Evolutionary conservation across 2,888 invertebrate genomes (phyloP).

Genomic region (Parnassius mnemosyne): DNA sequence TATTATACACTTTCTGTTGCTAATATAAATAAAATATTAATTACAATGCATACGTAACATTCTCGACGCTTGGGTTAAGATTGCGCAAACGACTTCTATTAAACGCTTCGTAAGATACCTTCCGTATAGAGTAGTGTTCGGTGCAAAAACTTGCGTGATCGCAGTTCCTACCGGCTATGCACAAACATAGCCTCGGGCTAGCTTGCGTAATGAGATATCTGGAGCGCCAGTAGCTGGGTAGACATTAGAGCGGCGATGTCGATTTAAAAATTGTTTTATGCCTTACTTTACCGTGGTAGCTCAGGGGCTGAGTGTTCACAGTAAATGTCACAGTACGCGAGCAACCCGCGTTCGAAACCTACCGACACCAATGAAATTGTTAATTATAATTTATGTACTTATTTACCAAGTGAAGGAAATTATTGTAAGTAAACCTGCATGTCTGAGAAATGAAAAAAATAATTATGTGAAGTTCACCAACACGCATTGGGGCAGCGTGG

Average conservation of each 20-base stretch:
- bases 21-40: neutral
- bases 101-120: neutral
- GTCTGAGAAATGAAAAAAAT: no score
- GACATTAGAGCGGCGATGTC: neutral
- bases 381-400: neutral
- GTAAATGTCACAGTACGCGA: no score
- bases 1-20: neutral
- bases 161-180: neutral
- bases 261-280: neutral
- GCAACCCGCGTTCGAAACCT: no score
- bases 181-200: neutral
- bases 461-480: no score
- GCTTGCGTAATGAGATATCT: constrained; percentile 1
- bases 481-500: no score
- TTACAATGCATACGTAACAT: neutral
- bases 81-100: neutral
- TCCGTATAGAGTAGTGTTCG: neutral
- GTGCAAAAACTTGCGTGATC: neutral
- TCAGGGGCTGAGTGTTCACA: no score
- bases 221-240: neutral
- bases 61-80: neutral
- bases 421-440: no score
- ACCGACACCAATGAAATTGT: neutral
- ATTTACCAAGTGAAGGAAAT: no score
- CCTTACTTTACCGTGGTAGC: neutral